Percentiles rank a stretch among this genome's conserved stretches.
Conservation (phyloP, 2,113 vertebrate genomes). For the Amphiprion percula region DNA sequence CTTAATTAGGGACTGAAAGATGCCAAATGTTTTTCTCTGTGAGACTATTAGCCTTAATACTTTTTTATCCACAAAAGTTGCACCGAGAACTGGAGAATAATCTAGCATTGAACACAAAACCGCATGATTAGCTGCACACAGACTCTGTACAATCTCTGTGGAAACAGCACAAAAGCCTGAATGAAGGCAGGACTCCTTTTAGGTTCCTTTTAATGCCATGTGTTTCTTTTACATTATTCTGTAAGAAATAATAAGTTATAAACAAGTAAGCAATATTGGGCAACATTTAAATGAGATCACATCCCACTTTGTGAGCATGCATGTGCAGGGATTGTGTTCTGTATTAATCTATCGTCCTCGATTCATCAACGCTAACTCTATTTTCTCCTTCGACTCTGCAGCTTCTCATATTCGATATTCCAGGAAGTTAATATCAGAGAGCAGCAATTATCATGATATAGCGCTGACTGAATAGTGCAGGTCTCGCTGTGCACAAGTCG, state of each 20-base stretch:
- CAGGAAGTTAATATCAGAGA: conserved; percentile 42
- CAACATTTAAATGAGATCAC: conserved; percentile 42
- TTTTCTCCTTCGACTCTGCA: conserved; percentile 20
- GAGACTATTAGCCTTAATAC: conserved; percentile 49
- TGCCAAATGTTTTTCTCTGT: conserved; percentile 28
- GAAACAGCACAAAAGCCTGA: conserved; percentile 23
- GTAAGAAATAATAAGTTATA: conserved; percentile 21
- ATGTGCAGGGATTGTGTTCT: conserved; percentile 7
- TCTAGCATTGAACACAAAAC: conserved; percentile 51
- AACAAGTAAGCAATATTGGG: conserved; percentile 39
- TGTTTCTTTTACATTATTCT: conserved; percentile 17
- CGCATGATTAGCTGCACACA: conserved; percentile 49
- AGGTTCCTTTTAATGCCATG: conserved; percentile 16
- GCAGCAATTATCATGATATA: conserved; percentile 24
- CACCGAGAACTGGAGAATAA: conserved; percentile 48
- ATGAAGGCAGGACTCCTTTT: conserved; percentile 17
- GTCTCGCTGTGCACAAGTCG: conserved; percentile 1
- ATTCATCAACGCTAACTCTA: conserved; percentile 49
- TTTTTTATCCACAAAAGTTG: conserved; percentile 54
- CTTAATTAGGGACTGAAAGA: conserved; percentile 70
- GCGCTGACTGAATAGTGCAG: conserved; percentile 5
- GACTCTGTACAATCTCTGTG: conserved; percentile 16
- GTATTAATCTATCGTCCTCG: conserved; percentile 50
- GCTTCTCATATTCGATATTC: conserved; percentile 41
- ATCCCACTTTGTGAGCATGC: conserved; percentile 18